Conservation (phyloP, 2,888 invertebrate genomes). For the Fissipunctia ypsillon region DNA sequence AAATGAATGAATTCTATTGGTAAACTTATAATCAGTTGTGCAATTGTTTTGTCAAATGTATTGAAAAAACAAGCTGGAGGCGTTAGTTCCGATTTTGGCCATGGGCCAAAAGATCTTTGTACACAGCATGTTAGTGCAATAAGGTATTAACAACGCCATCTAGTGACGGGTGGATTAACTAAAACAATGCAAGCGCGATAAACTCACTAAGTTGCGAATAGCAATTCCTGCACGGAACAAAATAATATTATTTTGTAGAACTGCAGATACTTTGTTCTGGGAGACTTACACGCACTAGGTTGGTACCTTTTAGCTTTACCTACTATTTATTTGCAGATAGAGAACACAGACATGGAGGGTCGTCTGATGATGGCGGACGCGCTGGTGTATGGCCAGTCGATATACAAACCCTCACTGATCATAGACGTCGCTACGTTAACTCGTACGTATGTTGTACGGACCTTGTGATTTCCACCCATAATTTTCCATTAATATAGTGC, state of each 20-base stretch:
- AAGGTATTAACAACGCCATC: slow-evolving; percentile 21
- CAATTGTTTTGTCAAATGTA: no score
- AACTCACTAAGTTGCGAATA: background rate
- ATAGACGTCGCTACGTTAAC: slow-evolving; percentile 94
- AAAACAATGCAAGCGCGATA: background rate
- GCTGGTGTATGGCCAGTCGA: slow-evolving; percentile 92
- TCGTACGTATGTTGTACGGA: slow-evolving; percentile 71
- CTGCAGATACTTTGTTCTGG: background rate
- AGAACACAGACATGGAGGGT: slow-evolving; percentile 95
- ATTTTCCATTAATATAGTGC: background rate
- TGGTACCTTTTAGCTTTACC: background rate
- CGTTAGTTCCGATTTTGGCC: no score
- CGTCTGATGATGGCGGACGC: slow-evolving; percentile 95
- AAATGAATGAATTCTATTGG: no score
- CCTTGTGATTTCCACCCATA: background rate
- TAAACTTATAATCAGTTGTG: no score
- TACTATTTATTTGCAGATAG: slow-evolving; percentile 83
- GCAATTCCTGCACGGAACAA: background rate
- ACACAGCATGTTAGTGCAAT: background rate
- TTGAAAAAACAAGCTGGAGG: no score
- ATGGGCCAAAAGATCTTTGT: no score
- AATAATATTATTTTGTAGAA: background rate
- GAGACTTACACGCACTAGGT: background rate
- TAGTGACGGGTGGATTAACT: background rate
- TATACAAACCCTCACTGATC: slow-evolving; percentile 91